Conservation (phyloP, 2,113 vertebrate species). For the Tupaia chinensis region DNA sequence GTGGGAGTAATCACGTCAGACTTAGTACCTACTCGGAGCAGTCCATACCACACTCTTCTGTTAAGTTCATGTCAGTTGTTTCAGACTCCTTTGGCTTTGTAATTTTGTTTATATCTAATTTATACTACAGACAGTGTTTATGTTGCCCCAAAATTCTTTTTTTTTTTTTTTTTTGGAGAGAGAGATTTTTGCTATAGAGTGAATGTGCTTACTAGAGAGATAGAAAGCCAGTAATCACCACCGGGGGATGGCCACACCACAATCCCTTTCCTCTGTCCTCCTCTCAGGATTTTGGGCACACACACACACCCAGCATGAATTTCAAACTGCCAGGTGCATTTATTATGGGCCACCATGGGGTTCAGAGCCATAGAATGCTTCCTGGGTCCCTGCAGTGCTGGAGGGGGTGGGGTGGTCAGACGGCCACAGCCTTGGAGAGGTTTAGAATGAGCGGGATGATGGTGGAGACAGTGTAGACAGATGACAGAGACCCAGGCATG, state of each 20-base stretch:
- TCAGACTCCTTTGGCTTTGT: not conserved
- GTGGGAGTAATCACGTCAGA: not conserved
- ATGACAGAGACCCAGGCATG: not conserved
- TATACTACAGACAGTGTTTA: not conserved
- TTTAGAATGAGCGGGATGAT: not conserved
- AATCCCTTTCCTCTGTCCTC: no score
- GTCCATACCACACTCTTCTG: not conserved
- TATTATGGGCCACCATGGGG: not conserved
- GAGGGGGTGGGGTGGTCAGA: no score
- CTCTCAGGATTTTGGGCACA: no score
- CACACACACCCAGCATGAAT: no score
- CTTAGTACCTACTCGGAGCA: not conserved
- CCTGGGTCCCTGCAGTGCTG: not conserved
- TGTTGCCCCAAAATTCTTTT: not conserved
- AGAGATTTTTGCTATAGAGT: no score
- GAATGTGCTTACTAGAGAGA: no score
- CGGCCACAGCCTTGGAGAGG: accelerated
- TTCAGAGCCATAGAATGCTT: not conserved
- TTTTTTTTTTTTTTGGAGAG: no score
- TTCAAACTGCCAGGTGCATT: not conserved
- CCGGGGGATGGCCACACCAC: no score
- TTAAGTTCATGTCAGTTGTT: not conserved
- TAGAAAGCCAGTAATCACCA: no score
- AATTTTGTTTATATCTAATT: not conserved
- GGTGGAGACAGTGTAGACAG: accelerated